phyloP scores from a whole-genome alignment of 1,140 invertebrate species.

The Plodia interpunctella region DNA sequence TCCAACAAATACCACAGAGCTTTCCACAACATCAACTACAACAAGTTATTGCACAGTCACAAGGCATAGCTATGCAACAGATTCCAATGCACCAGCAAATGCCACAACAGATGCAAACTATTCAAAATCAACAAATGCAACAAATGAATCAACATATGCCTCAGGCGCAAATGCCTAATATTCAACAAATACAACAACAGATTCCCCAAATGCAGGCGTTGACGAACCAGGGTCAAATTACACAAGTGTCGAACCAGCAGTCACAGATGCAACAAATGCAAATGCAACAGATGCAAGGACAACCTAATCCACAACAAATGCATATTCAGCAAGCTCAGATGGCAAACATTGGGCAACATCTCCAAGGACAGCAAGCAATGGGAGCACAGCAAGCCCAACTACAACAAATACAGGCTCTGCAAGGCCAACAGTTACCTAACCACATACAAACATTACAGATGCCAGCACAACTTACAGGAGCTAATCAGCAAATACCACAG shows the following conservation, averaged over 20 bases:
- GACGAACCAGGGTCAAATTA: constrained; percentile 65
- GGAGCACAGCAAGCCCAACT: constrained; percentile 69
- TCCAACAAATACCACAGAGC: constrained; percentile 75
- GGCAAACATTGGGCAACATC: constrained; percentile 59
- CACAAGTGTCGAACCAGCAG: constrained; percentile 70
- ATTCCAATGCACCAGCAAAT: constrained; percentile 74
- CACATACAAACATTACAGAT: constrained; percentile 76
- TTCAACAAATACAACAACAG: constrained; percentile 73
- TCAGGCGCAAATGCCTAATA: constrained; percentile 68
- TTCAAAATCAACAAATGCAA: constrained; percentile 74
- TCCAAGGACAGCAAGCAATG: constrained; percentile 61
- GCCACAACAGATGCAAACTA: constrained; percentile 74
- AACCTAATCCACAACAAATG: constrained; percentile 66
- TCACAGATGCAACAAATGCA: constrained; percentile 74
- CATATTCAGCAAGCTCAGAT: constrained; percentile 72
- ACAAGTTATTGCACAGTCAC: constrained; percentile 74
- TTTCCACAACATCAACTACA: constrained; percentile 77
- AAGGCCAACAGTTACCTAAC: constrained; percentile 72
- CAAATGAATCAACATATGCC: constrained; percentile 71
- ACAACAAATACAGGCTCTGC: constrained; percentile 73
- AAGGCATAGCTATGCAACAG: constrained; percentile 73
- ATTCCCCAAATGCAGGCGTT: constrained; percentile 72
- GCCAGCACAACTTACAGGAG: constrained; percentile 58
- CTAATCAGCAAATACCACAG: constrained; percentile 70
- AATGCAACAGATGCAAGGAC: constrained; percentile 73